Conservation (phyloP, 2,113 vertebrate species). For the Falco punctatus region DNA sequence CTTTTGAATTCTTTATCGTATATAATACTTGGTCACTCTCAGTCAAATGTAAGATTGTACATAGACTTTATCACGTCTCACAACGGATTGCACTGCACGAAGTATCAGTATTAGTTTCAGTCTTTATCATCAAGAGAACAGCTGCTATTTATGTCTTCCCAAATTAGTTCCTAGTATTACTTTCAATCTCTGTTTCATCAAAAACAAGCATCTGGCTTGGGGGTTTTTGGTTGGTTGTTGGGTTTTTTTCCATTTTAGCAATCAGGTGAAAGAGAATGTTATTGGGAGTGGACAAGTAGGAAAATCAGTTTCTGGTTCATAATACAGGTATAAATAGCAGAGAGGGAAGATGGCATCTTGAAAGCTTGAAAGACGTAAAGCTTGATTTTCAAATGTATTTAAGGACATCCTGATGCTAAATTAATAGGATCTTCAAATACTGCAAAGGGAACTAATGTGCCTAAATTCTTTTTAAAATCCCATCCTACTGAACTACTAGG, state of each 20-base stretch:
- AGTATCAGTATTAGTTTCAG: slow-evolving; percentile 8
- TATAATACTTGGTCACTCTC: neutral
- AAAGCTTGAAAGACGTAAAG: neutral
- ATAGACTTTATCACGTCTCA: neutral
- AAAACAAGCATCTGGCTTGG: neutral
- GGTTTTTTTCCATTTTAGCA: neutral
- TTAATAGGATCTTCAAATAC: neutral
- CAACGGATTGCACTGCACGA: neutral
- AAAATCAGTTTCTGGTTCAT: neutral
- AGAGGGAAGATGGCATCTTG: neutral
- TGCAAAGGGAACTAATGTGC: neutral
- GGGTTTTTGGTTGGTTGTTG: neutral
- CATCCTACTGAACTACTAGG: neutral
- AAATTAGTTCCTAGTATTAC: slow-evolving; percentile 27
- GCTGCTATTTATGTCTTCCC: slow-evolving; percentile 38
- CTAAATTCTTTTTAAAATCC: neutral
- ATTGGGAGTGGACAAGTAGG: neutral
- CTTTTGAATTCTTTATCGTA: neutral
- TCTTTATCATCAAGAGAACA: slow-evolving; percentile 29
- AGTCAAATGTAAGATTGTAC: neutral
- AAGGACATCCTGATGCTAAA: neutral
- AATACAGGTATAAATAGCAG: neutral
- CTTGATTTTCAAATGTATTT: neutral
- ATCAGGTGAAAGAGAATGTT: neutral
- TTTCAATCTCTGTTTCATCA: slow-evolving; percentile 4